These are phyloP conservation scores for Sebastes diploproa DNA, from an alignment of 2,797 vertebrate species.

Conservation along the genomic window DNA sequence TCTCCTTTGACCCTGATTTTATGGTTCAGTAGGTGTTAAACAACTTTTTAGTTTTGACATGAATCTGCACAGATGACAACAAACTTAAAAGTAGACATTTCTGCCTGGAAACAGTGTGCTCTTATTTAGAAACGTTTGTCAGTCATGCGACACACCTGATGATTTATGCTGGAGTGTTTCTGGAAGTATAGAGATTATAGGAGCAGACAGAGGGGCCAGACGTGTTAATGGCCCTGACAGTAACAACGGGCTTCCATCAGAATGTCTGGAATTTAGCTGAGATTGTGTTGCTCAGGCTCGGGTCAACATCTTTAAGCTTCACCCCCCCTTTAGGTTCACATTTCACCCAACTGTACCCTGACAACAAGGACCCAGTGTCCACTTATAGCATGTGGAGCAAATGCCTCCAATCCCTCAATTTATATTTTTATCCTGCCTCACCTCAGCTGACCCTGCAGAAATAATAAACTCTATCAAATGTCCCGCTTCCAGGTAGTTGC, in stretches of 20 bases:
- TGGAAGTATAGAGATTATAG: conserved; percentile 33
- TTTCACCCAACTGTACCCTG: conserved; percentile 64
- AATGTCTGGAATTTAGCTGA: conserved; percentile 72
- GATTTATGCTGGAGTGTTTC: conserved; percentile 11
- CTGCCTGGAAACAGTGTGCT: background rate
- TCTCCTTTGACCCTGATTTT: background rate
- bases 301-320: conserved; percentile 53
- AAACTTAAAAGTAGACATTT: background rate
- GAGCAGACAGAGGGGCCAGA: conserved; percentile 11
- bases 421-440: conserved; percentile 45
- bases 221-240: conserved; percentile 37
- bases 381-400: conserved; percentile 45
- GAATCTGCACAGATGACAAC: background rate
- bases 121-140: conserved; percentile 11
- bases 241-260: conserved; percentile 51
- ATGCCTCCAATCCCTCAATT: conserved; percentile 30
- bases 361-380: conserved; percentile 46
- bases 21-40: background rate
- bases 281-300: conserved; percentile 52
- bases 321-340: conserved; percentile 41
- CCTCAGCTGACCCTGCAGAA: conserved; percentile 17
- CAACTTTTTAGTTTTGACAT: background rate
- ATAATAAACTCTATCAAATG: conserved; percentile 5
- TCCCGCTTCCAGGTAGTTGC: background rate
- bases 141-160: background rate